Evolutionary conservation across 2,113 vertebrate species (phyloP), one percentile per base, ranked within the genome.

Genomic region (Salvelinus sp.): DNA sequence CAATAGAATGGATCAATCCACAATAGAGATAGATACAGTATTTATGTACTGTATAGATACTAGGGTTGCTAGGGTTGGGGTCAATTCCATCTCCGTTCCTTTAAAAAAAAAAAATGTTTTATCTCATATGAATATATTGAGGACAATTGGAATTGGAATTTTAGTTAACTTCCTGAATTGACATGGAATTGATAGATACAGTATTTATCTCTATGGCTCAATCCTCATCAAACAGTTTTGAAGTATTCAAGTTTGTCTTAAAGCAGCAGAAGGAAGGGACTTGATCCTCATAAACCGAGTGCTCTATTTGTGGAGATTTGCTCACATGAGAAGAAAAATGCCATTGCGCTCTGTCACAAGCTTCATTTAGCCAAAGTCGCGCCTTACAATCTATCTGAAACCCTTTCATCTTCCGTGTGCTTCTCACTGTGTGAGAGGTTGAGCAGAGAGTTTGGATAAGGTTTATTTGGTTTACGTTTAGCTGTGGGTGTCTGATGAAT

Each of bases 281-380:
- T 57, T 57, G 16, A 57, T 64, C 65, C 65, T 64, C 9, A 44
- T 25, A 78, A 73, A 72, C 71, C 64, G 69, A 84, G 74, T 82
- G 78, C 73, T 82, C 63, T n/a, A 28, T 69, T 74, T 48, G 64
- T 68, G 69, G 23, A 76, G 67, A 74, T 47, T 18, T 63, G 63
- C 22, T 75, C 76, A 76, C 20, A 69, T 50, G 48, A n/a, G 14
- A 58, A 23, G 27, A 68, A 68, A 33, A 44, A 30, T 30, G 27
- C 23, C 5, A 28, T 66, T 66, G 28, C 66, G 1, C 66, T 68
- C 68, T 67, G 79, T 81, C 75, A 80, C 78, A 78, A 76, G 78
- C 83, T 83, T 81, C 50, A 73, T 88, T 82, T 84, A 79, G 86
- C 86, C 86, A 90, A 91, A 91, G 86, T 85, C 76, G 84, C 82